Evolutionary conservation across 2,113 vertebrate species (phyloP), one percentile per base, ranked within the genome.

Genomic region (Diphyllodes magnificus): DNA sequence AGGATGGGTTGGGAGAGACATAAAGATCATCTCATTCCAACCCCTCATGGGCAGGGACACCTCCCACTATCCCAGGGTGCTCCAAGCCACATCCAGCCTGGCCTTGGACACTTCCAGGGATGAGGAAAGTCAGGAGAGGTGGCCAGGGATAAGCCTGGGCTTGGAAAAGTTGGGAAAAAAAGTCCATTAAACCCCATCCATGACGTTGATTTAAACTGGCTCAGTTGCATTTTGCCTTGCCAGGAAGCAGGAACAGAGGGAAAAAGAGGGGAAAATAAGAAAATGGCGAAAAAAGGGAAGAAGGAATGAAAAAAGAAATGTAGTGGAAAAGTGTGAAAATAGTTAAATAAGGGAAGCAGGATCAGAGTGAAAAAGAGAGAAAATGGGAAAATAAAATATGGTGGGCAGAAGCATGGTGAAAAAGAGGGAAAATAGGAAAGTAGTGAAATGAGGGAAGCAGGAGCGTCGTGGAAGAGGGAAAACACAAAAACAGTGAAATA

Each of bases 21-120:
- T 2, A 21, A 63, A 44, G 8, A 12, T 4, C 56, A 31, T 14
- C 25, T 25, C 47, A 12, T 18, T 8, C 53, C 61, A 16, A 9
- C 7, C n/a, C 56, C 47, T 20, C 44, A 2, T 5, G 24, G 35
- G 8, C 10, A 85, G 8, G 23, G 28, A 45, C 15, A 28, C 33
- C 28, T 54, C 23, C 47, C 54, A 15, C 33, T 1, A 17, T 4
- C 56, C 84, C n/a, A 61, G 39, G 5, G 0, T 18, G 27, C 39
- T 69, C 39, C 64, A 51, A 77, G 5, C 33, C 54, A 12, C 0
- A 0, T 45, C 54, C 64, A 47, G 9, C 39, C 33, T 2, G 0
- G 39, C 40, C 15, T n/a, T 24, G 39, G 56, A 18, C 6, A 21
- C 8, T 63, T 8, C 20, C 56, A 87, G 56, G 49, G 40, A 2